Evolutionary conservation across 2,113 vertebrate species (phyloP).

Genomic region (Barnardius zonarius): DNA sequence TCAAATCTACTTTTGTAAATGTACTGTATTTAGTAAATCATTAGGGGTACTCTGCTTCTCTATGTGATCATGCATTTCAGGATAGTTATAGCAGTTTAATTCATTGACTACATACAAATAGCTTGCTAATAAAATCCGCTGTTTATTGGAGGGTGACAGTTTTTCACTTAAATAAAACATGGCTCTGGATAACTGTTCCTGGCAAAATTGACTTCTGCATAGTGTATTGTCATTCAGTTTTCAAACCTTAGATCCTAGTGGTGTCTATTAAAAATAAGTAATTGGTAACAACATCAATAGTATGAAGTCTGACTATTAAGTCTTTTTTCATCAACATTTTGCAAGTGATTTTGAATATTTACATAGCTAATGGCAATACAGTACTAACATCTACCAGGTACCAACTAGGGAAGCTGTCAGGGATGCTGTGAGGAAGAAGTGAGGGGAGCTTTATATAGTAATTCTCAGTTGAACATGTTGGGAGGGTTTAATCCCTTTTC

Average conservation of each 20-base stretch:
- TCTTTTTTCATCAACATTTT: neutral
- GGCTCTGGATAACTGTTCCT: neutral
- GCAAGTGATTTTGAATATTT: neutral
- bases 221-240: neutral
- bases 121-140: neutral
- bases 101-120: neutral
- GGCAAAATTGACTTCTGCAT: neutral
- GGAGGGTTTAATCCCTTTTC: neutral
- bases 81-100: neutral
- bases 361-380: neutral
- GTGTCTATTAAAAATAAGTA: neutral
- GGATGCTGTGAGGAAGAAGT: neutral
- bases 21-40: neutral
- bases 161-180: neutral
- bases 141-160: neutral
- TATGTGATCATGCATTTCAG: neutral
- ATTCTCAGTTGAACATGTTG: neutral
- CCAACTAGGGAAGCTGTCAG: neutral
- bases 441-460: neutral
- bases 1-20: slow-evolving; percentile 4
- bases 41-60: neutral
- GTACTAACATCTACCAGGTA: neutral
- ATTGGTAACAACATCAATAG: neutral
- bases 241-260: neutral
- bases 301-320: neutral